These are phyloP conservation scores for Harpagoxenus sublaevis DNA, from an alignment of 2,888 invertebrate species.

Conservation along the genomic window DNA sequence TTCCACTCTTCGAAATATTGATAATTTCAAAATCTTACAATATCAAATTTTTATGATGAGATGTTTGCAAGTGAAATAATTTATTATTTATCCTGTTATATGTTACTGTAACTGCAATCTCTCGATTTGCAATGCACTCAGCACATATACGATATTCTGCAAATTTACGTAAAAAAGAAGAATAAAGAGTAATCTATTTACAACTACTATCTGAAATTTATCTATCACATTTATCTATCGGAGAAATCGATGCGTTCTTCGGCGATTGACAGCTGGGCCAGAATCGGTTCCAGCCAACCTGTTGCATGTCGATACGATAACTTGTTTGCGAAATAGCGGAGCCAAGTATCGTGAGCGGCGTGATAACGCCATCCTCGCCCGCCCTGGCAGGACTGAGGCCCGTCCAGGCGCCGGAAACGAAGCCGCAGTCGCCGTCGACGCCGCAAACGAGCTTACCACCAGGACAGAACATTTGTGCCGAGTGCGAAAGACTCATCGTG, in stretches of 20 bases:
- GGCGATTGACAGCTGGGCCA: slow-evolving; percentile 54
- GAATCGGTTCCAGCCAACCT: slow-evolving; percentile 42
- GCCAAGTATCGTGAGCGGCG: slow-evolving; percentile 85
- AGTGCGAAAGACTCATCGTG: slow-evolving; percentile 99
- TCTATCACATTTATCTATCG: background rate
- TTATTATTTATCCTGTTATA: background rate
- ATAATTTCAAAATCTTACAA: background rate
- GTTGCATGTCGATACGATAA: slow-evolving; percentile 73
- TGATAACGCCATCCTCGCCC: slow-evolving; percentile 86
- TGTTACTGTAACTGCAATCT: background rate
- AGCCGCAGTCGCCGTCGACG: slow-evolving; percentile 84
- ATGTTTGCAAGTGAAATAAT: background rate
- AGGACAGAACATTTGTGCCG: slow-evolving; percentile 97
- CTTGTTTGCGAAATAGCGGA: slow-evolving; percentile 84
- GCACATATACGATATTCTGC: background rate
- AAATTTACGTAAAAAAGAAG: background rate
- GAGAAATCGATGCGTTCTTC: slow-evolving; percentile 55
- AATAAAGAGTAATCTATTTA: background rate
- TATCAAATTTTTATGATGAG: background rate
- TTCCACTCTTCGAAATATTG: background rate
- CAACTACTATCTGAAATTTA: background rate
- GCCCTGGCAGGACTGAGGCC: slow-evolving; percentile 89
- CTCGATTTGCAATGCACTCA: background rate
- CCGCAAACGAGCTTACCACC: slow-evolving; percentile 91
- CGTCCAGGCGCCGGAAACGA: slow-evolving; percentile 91